Percentiles rank a stretch among this genome's conserved stretches.
Conservation (phyloP, 2,113 vertebrate genomes). For the Tragelaphus imberbis region DNA sequence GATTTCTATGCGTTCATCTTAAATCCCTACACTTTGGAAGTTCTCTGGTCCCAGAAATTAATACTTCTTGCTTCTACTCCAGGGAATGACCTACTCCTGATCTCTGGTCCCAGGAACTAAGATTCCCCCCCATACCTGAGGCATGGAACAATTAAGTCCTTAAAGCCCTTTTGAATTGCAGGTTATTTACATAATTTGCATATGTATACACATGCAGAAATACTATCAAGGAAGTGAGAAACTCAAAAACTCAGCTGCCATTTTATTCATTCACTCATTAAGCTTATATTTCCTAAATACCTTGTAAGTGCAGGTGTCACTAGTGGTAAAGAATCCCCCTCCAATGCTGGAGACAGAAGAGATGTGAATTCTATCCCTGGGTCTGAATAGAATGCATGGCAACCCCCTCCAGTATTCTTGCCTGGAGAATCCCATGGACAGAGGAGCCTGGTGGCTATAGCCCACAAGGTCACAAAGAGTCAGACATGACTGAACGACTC, state of each 20-base stretch:
- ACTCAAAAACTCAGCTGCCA: background rate
- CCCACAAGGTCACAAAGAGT: background rate
- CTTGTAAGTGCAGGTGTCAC: background rate
- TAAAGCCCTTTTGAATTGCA: background rate
- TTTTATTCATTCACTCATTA: background rate
- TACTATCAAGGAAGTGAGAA: background rate
- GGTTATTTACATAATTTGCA: background rate
- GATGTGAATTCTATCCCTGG: background rate
- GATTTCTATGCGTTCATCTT: background rate
- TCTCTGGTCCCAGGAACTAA: background rate
- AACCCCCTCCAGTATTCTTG: background rate
- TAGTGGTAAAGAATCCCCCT: background rate
- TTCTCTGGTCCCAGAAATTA: background rate
- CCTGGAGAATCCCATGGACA: background rate
- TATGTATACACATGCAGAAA: background rate
- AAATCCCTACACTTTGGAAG: background rate
- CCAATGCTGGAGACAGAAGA: background rate
- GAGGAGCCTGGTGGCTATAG: background rate
- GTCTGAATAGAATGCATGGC: background rate
- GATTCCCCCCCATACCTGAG: background rate
- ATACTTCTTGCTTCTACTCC: background rate
- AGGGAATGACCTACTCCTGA: background rate
- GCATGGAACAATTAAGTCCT: background rate
- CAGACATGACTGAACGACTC: rapidly evolving
- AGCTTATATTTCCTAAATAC: background rate